Evolutionary conservation across 2,888 invertebrate genomes (phyloP), one percentile per base, ranked within the genome.

Genomic region (Amphipyra tragopoginis): DNA sequence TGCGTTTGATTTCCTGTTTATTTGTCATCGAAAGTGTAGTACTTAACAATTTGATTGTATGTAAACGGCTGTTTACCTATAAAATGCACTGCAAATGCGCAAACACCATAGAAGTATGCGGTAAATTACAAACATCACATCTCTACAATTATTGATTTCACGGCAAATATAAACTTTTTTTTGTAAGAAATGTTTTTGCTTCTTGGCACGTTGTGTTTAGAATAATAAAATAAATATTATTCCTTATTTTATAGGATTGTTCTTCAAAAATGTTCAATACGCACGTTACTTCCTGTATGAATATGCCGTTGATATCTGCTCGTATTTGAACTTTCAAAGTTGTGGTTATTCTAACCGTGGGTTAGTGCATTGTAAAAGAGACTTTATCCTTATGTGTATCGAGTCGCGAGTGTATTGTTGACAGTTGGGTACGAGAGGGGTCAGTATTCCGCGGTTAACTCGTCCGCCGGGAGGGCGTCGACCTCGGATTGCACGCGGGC

Each of bases 401-500:
- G 66, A 78, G 86, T 84, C 78, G 77, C 51, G 75, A 80, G 69
- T 83, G 79, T 79, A 76, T 77, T 80, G 77, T 77, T 80, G 72
- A 71, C 67, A 62, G 73, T 75, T 68, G 75, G 76, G 72, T 79
- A 74, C 77, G 79, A 81, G 83, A 88, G 87, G 86, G 90, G 91
- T 92, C 91, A 90, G 87, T 91, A 89, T 88, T 88, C 90, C 84
- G 85, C 85, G 83, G 86, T 87, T 86, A 85, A 85, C 86, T 87
- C 86, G 87, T 85, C 86, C 83, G 81, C 67, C 67, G 79, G 69
- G 75, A 84, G 92, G 91, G 80, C 93, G 83, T 85, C 86, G 92
- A 92, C 89, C 91, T 83, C 84, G 75, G 80, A 84, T 86, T 86
- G 87, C 88, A 86, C 81, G 83, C 83, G 78, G 83, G 77, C 81